Conservation (phyloP, 2,113 vertebrate genomes). For the Lampris megalopsis region DNA sequence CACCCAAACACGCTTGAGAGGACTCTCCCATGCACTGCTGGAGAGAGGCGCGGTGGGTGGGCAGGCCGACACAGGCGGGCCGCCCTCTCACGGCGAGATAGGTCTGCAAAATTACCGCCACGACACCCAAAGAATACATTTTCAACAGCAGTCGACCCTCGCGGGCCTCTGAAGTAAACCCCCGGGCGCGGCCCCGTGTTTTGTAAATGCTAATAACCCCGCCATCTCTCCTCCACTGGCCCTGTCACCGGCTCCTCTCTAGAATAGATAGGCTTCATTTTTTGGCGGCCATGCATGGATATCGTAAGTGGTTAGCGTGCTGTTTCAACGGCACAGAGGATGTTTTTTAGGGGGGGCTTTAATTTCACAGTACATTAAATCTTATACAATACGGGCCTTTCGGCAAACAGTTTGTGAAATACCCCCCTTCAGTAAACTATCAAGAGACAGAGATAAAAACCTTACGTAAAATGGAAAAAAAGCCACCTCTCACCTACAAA, state of each 20-base stretch:
- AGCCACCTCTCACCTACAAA: not conserved
- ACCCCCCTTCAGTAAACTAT: constrained; percentile 60
- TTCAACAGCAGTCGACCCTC: not conserved
- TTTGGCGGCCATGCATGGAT: constrained; percentile 70
- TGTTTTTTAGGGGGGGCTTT: constrained; percentile 68
- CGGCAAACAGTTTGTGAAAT: constrained; percentile 66
- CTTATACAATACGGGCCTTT: constrained; percentile 69
- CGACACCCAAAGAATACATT: constrained; percentile 4
- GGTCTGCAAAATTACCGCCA: not conserved
- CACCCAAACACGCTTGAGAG: not conserved
- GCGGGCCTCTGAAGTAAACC: not conserved
- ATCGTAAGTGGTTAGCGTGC: constrained; percentile 66
- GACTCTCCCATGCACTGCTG: not conserved
- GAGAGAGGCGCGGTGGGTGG: too few species aligned
- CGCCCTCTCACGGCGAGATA: not conserved
- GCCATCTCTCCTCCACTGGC: constrained; percentile 20
- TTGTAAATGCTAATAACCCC: constrained; percentile 9
- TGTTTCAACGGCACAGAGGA: constrained; percentile 56
- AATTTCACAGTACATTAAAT: constrained; percentile 81
- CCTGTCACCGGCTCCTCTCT: constrained; percentile 57
- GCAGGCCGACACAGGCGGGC: not conserved
- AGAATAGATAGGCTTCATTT: constrained; percentile 67
- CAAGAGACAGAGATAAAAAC: constrained; percentile 60
- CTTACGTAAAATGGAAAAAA: constrained; percentile 41
- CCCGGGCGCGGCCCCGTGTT: not conserved